Percentiles rank a stretch among this genome's conserved stretches.
phyloP scores from a whole-genome alignment of 2,888 invertebrate genomes.

The Psylliodes chrysocephalus region DNA sequence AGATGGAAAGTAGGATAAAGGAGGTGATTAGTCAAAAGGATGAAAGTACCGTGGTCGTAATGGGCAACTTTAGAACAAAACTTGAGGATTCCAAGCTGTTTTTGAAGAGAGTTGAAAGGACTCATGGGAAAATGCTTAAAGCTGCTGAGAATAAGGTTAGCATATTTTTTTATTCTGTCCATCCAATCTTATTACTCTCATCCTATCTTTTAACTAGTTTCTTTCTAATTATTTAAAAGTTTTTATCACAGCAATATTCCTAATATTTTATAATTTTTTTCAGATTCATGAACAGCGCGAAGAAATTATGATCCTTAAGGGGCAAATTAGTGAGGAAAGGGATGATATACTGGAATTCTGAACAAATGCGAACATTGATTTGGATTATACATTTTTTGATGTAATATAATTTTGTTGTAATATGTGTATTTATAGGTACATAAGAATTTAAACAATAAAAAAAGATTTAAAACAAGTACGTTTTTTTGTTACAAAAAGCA shows the following conservation, averaged over 20 bases:
- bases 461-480: too few species aligned
- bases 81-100: neutral
- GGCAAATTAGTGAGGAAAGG: neutral
- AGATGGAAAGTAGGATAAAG: neutral
- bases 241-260: too few species aligned
- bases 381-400: neutral
- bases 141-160: constrained; percentile 5
- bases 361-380: neutral
- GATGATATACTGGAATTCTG: neutral
- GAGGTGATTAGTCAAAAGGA: neutral
- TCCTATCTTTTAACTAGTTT: too few species aligned
- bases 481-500: too few species aligned
- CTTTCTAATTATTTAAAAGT: neutral
- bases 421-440: too few species aligned
- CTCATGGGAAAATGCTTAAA: neutral
- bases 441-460: too few species aligned
- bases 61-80: neutral
- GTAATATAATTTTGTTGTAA: neutral
- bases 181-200: neutral
- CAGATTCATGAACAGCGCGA: constrained; percentile 1
- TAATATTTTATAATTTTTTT: neutral
- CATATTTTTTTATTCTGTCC: too few species aligned
- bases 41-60: neutral
- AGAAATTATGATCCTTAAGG: neutral
- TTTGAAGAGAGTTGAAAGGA: neutral